Evolutionary conservation across 2,113 vertebrate species (phyloP).

Genomic region (Pollachius pollachius): DNA sequence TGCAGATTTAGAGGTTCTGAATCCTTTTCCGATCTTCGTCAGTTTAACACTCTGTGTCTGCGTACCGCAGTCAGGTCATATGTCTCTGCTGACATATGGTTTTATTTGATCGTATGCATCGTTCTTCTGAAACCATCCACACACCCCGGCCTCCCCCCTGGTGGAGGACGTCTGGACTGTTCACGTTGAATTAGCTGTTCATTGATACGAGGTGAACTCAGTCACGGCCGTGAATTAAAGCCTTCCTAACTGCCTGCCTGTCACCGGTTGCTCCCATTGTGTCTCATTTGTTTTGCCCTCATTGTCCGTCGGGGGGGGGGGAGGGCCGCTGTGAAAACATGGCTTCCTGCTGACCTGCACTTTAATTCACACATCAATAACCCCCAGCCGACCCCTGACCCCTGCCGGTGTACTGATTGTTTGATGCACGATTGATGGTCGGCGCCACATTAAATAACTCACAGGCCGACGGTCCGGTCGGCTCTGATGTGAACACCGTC

Average conservation of each 20-base stretch:
- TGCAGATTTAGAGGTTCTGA: no score
- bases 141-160: neutral
- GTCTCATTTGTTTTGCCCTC: constrained; percentile 63
- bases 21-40: neutral
- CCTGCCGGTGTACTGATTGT: constrained; percentile 69
- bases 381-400: constrained; percentile 72
- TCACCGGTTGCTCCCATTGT: constrained; percentile 57
- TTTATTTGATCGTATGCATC: neutral
- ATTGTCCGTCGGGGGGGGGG: constrained; percentile 52
- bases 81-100: neutral
- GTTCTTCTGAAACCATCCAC: neutral
- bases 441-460: constrained; percentile 63
- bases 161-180: constrained; percentile 11
- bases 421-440: constrained; percentile 72
- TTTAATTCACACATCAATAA: constrained; percentile 79
- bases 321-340: constrained; percentile 64
- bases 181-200: constrained; percentile 37
- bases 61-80: no score
- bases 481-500: neutral
- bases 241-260: constrained; percentile 57
- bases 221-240: constrained; percentile 47
- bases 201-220: constrained; percentile 40
- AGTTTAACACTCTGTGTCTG: neutral
- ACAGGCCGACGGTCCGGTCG: neutral
- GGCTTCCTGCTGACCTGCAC: constrained; percentile 77